phyloP scores from a whole-genome alignment of 2,888 invertebrate genomes.

The Lasioglossum oenotherae region DNA sequence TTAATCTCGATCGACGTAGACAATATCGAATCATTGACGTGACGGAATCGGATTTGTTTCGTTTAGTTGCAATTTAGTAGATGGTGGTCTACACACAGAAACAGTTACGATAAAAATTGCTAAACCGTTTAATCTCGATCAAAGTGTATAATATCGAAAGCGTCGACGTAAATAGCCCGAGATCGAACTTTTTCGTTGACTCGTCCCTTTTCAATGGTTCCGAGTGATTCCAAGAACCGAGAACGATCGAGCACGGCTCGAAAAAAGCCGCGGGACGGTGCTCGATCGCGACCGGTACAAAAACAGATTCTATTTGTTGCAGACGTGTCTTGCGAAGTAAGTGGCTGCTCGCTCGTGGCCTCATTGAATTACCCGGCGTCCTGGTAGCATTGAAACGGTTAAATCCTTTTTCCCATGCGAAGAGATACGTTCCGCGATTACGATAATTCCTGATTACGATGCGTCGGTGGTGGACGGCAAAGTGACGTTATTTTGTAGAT shows the following conservation, averaged over 20 bases:
- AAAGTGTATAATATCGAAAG: neutral
- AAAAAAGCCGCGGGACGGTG: neutral
- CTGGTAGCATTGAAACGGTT: slow-evolving; percentile 44
- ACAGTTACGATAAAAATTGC: neutral
- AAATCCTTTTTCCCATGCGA: slow-evolving; percentile 38
- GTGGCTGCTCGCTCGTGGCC: slow-evolving; percentile 22
- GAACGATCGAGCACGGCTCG: neutral
- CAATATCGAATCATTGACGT: too few relatives aligned
- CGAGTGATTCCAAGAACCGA: slow-evolving; percentile 2
- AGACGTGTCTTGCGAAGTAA: slow-evolving; percentile 4
- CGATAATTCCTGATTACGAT: slow-evolving; percentile 21
- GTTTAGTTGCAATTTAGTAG: too few relatives aligned
- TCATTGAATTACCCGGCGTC: slow-evolving; percentile 37
- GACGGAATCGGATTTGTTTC: too few relatives aligned
- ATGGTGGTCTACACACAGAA: too few relatives aligned
- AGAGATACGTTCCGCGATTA: slow-evolving; percentile 35
- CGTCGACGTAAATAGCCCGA: neutral
- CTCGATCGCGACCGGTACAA: slow-evolving; percentile 6
- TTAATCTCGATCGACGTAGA: too few relatives aligned
- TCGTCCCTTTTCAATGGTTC: neutral
- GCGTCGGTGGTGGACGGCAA: slow-evolving; percentile 34
- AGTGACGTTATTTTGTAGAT: slow-evolving; percentile 17
- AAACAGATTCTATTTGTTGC: slow-evolving; percentile 31
- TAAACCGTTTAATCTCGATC: neutral
- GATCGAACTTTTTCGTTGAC: neutral